A percentile compares a stretch with the other conserved stretches of the same genome.
Conservation (phyloP, 2,888 invertebrate genomes). For the Ochlodes sylvanus region DNA sequence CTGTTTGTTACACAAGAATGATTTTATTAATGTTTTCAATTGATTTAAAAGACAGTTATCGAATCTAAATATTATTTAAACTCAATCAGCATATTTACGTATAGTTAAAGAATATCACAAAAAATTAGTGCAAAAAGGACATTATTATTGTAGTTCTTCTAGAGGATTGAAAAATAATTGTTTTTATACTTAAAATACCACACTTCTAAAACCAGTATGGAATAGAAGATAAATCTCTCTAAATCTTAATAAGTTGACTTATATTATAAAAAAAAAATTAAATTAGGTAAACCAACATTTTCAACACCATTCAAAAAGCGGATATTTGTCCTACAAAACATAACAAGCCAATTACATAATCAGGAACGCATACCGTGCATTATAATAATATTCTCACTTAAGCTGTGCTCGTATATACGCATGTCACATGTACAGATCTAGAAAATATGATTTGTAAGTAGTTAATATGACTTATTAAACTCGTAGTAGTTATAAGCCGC, state of each 20-base stretch:
- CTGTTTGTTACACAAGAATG: too few species aligned
- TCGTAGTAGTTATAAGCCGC: constrained; percentile 14
- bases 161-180: too few species aligned
- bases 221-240: too few species aligned
- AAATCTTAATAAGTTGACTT: background rate
- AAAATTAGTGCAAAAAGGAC: too few species aligned
- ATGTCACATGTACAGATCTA: constrained; percentile 51
- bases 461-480: constrained; percentile 23
- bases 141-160: too few species aligned
- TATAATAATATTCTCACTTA: constrained; percentile 68
- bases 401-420: constrained; percentile 79
- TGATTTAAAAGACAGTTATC: too few species aligned
- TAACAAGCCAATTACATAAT: constrained; percentile 73
- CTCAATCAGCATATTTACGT: too few species aligned
- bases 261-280: constrained; percentile 3
- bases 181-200: too few species aligned
- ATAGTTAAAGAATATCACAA: too few species aligned
- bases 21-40: too few species aligned
- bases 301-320: constrained; percentile 20
- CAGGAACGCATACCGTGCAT: constrained; percentile 75
- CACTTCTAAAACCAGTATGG: too few species aligned
- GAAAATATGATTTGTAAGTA: constrained; percentile 34
- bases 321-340: constrained; percentile 46
- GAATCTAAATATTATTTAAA: too few species aligned
- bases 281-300: constrained; percentile 5